These are phyloP conservation scores for Microtus montanus DNA, from an alignment of 2,113 vertebrate genomes.

Conservation along the genomic window DNA sequence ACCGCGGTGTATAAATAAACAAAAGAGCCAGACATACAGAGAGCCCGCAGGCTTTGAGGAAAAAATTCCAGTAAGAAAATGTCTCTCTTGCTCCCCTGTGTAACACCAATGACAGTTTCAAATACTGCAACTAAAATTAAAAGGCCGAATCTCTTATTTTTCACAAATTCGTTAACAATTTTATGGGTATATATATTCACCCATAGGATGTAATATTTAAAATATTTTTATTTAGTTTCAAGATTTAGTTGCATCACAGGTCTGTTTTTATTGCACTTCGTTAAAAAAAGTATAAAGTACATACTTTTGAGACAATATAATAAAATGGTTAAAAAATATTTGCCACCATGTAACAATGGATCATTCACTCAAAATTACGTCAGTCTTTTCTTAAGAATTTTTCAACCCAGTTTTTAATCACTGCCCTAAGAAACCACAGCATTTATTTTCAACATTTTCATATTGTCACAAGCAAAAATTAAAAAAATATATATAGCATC, in stretches of 20 bases:
- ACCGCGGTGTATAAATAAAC: neutral
- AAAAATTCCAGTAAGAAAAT: constrained; percentile 7
- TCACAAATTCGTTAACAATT: constrained; percentile 47
- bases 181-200: neutral
- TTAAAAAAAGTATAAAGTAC: constrained; percentile 59
- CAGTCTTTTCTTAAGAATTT: constrained; percentile 6
- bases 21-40: constrained; percentile 27
- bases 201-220: neutral
- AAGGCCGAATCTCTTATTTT: constrained; percentile 14
- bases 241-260: constrained; percentile 40
- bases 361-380: constrained; percentile 58
- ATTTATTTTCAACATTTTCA: constrained; percentile 56
- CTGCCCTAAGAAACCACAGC: constrained; percentile 13
- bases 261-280: constrained; percentile 61
- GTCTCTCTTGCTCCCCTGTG: neutral
- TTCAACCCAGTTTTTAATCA: neutral
- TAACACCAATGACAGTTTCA: neutral
- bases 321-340: constrained; percentile 51
- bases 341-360: constrained; percentile 4
- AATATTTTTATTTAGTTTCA: constrained; percentile 29
- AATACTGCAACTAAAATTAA: constrained; percentile 36
- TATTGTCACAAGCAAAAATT: constrained; percentile 30
- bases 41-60: neutral
- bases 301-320: constrained; percentile 55
- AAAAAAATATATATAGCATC: neutral